These are phyloP conservation scores for Stenodera caucasica DNA, from an alignment of 2,888 invertebrate species.

Conservation along the genomic window DNA sequence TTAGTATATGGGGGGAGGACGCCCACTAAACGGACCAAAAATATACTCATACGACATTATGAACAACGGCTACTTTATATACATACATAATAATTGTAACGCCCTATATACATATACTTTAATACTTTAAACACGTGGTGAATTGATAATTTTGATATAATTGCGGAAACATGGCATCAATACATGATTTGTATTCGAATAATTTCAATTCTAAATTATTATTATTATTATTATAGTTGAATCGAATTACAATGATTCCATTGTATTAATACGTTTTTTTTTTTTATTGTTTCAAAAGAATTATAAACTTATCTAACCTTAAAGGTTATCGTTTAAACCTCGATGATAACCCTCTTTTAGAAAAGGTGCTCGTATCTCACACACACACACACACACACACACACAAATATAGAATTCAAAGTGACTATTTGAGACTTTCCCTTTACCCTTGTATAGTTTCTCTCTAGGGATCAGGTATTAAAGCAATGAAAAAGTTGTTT, in stretches of 20 bases:
- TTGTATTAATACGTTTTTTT: background rate
- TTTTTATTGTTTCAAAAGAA: background rate
- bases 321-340: constrained; percentile 5
- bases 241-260: background rate
- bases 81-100: too few species aligned
- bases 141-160: constrained; percentile 41
- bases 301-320: background rate
- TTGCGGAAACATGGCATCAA: constrained; percentile 29
- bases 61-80: constrained; percentile 32
- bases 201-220: background rate
- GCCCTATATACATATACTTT: constrained; percentile 23
- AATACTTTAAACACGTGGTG: too few species aligned
- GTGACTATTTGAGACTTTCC: constrained; percentile 6
- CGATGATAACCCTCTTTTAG: constrained; percentile 4
- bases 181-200: background rate
- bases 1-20: constrained; percentile 21
- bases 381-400: background rate
- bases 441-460: constrained; percentile 7
- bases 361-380: background rate
- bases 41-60: constrained; percentile 19
- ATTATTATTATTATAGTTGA: background rate
- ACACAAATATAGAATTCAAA: background rate
- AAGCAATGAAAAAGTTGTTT: constrained; percentile 46
- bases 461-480: constrained; percentile 42
- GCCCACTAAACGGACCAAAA: constrained; percentile 34